Percentiles rank a stretch among this genome's conserved stretches.
Evolutionary conservation across 2,113 vertebrate genomes (phyloP).

Genomic region (Equus przewalskii): DNA sequence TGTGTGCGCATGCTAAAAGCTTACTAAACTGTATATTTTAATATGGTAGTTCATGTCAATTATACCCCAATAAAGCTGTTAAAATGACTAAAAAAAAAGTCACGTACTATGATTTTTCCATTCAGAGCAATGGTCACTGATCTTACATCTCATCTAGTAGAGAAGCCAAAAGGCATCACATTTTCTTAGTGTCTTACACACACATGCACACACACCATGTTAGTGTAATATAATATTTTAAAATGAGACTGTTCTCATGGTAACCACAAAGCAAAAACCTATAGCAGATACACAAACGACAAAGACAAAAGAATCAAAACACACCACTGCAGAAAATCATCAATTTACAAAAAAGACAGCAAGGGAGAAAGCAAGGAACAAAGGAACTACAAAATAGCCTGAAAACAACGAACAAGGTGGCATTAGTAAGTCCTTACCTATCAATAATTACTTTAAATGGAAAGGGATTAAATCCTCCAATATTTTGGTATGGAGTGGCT

Average conservation of each 20-base stretch:
- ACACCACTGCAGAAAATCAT: not conserved
- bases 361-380: too few species aligned
- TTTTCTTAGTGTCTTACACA: not conserved
- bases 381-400: accelerated
- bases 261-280: not conserved
- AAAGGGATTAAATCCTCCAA: not conserved
- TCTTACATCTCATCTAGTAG: not conserved
- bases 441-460: not conserved
- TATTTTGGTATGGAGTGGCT: not conserved
- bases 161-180: not conserved
- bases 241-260: not conserved
- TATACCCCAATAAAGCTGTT: not conserved
- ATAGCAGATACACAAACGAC: not conserved
- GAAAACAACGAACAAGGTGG: not conserved
- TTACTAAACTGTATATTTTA: not conserved
- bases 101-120: not conserved
- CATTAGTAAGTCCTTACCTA: accelerated
- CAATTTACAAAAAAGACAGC: not conserved
- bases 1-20: not conserved
- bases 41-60: not conserved
- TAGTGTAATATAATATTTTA: not conserved
- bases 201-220: not conserved
- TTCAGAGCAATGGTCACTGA: not conserved
- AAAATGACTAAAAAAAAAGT: not conserved
- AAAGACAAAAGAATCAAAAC: not conserved